These are phyloP conservation scores for Eclectus roratus DNA, from an alignment of 2,113 vertebrate genomes.

Conservation along the genomic window DNA sequence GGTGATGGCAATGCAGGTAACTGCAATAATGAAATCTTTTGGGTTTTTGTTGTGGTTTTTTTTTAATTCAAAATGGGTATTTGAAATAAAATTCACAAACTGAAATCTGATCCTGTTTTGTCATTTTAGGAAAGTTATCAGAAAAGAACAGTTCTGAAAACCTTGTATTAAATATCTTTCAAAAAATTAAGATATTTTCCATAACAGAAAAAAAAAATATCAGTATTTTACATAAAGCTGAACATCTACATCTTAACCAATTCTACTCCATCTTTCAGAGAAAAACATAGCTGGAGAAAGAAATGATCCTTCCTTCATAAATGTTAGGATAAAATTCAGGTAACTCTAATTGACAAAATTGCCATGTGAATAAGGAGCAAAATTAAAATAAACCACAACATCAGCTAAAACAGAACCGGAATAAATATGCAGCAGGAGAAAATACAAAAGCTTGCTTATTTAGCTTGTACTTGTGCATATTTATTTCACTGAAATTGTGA, in stretches of 20 bases:
- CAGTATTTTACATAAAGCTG: not conserved
- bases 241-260: not conserved
- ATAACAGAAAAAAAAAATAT: not conserved
- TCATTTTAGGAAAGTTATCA: not conserved
- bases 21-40: not conserved
- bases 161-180: not conserved
- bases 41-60: not conserved
- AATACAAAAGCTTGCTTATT: not conserved
- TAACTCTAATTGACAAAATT: not conserved
- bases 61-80: not conserved
- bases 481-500: not conserved
- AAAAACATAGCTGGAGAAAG: not conserved
- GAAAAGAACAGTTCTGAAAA: not conserved
- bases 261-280: not conserved
- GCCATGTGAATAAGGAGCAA: not conserved
- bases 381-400: not conserved
- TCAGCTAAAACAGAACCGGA: fast-evolving
- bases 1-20: not conserved
- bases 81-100: not conserved
- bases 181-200: not conserved
- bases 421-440: not conserved
- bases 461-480: not conserved
- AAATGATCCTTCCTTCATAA: not conserved
- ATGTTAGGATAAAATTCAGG: not conserved
- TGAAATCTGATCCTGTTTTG: not conserved